A percentile compares a stretch with the other conserved stretches of the same genome.
Evolutionary conservation across 2,113 vertebrate species (phyloP).

Genomic region (Sinocyclocheilus anshuiensis): DNA sequence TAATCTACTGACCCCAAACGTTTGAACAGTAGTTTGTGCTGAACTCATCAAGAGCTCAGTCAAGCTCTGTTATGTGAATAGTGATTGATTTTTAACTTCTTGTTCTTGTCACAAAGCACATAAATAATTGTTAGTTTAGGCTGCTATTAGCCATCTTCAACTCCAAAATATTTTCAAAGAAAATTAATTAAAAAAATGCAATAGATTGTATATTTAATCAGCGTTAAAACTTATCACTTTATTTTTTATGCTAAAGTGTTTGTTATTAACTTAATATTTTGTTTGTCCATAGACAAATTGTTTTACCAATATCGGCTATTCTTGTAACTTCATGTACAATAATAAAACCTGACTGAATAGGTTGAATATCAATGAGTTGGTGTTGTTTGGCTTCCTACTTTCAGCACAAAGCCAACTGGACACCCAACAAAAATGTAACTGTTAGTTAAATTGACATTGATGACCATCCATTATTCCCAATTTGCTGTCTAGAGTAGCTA

Average conservation of each 20-base stretch:
- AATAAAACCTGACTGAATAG: neutral
- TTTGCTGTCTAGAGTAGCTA: constrained; percentile 31
- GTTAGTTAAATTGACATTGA: neutral
- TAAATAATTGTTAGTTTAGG: neutral
- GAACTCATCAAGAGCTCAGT: neutral
- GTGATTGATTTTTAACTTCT: neutral
- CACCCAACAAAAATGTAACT: neutral
- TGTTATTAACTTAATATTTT: neutral
- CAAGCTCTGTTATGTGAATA: neutral
- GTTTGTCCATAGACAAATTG: neutral
- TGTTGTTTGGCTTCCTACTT: neutral
- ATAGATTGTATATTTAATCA: neutral
- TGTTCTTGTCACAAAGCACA: neutral
- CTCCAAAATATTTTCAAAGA: neutral
- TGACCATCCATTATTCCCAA: constrained; percentile 34
- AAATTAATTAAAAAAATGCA: neutral
- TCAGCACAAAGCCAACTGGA: neutral
- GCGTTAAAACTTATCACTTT: neutral
- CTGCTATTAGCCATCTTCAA: neutral
- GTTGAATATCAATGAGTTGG: neutral
- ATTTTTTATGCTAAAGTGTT: neutral
- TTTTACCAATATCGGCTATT: neutral
- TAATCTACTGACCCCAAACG: neutral
- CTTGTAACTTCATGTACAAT: neutral
- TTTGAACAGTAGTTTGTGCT: neutral